Base-by-base conservation (phyloP, 2,797 vertebrate genomes). In the Xenops minutus region DNA sequence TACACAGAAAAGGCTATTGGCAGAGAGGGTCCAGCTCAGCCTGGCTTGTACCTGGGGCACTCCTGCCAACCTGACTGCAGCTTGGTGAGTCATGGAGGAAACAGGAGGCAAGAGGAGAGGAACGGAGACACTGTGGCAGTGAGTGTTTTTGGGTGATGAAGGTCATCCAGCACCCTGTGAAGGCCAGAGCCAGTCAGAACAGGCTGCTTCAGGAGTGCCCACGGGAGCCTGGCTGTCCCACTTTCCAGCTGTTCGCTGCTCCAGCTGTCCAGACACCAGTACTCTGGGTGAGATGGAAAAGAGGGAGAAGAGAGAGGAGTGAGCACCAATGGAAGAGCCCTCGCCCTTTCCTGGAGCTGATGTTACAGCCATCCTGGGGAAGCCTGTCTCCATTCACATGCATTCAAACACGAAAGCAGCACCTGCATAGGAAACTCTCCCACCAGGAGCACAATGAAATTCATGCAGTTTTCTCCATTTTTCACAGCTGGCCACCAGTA, bases 261-360 rank as follows among this genome's bases (percentile, higher is more conserved):
- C 93, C 79, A 36, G 85, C 43, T 3, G 12, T 93, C 67, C 96
- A 11, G 16, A 24, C 68, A 39, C 77, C 80, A 68, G 64, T 30
- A 63, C 46, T 96, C 97, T 92, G 96, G 56, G 52, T 48, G 92
- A 82, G 75, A 85, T 9, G 11, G 81, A 63, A 80, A 88, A 81
- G 21, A 4, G 15, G 7, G 32, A 34, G 15, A n/a, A 72, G 56
- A 55, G 56, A 58, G 30, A 80, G 24, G 36, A 19, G 44, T 96
- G 49, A 96, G 71, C 64, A 34, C 13, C 39, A 54, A 16, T 23
- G 44, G 22, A 82, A 83, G 44, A 76, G 13, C 14, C n/a, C 10
- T 34, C 0, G 0, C 12, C 34, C 22, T 55, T 34, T 48, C 56
- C 44, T 6, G 8, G 30, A 30, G 64, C 8, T 72, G 39, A 10